Conservation (phyloP, 2,888 invertebrate species). For the Caenorhabditis sulstoni region DNA sequence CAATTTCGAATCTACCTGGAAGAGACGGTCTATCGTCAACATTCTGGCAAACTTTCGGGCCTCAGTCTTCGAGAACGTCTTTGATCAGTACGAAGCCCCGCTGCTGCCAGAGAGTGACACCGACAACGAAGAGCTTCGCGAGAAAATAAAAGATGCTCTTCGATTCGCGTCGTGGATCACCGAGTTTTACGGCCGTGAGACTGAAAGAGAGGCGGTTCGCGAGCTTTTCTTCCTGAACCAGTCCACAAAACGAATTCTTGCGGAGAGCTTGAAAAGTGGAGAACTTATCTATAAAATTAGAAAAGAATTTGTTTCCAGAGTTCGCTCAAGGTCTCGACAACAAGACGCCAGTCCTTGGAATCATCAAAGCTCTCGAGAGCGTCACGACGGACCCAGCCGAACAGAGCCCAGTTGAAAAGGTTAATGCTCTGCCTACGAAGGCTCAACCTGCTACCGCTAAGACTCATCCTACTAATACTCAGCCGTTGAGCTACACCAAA, state of each 20-base stretch:
- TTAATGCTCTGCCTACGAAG: no score
- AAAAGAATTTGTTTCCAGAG: not conserved
- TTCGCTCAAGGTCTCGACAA: slow-evolving; percentile 3
- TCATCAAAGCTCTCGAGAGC: slow-evolving; percentile 9
- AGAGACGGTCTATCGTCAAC: slow-evolving; percentile 24
- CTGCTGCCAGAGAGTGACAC: slow-evolving; percentile 12
- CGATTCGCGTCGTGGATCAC: slow-evolving; percentile 28
- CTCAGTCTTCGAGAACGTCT: slow-evolving; percentile 11
- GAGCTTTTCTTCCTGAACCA: slow-evolving; percentile 3
- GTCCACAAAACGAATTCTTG: not conserved
- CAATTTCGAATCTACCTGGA: slow-evolving; percentile 19
- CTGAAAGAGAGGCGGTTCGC: not conserved
- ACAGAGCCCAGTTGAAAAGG: no score
- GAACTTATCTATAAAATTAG: no score
- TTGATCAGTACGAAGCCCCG: slow-evolving; percentile 5
- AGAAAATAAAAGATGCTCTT: slow-evolving; percentile 21
- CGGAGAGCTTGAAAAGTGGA: slow-evolving; percentile 6
- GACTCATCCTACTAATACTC: no score
- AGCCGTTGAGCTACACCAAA: no score
- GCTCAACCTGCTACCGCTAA: no score
- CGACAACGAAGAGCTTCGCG: not conserved
- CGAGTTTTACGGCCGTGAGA: slow-evolving; percentile 6
- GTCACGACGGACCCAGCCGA: no score
- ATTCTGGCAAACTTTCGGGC: slow-evolving; percentile 25
- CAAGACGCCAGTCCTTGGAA: not conserved